Conservation (phyloP, 2,888 invertebrate genomes). For the Diabrotica balteata region DNA sequence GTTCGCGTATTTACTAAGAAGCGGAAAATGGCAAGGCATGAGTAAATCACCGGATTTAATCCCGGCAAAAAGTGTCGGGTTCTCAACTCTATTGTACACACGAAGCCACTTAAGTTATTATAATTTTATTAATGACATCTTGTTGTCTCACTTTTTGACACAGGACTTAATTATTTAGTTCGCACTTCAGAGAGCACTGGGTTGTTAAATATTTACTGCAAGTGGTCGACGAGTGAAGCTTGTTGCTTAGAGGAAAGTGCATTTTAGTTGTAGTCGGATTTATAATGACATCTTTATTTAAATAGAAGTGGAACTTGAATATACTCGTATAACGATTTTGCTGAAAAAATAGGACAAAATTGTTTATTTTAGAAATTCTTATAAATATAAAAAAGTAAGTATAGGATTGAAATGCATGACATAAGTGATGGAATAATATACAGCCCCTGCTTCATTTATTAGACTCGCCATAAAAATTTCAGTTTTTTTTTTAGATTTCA, state of each 20-base stretch:
- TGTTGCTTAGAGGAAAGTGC: background rate
- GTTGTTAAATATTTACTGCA: background rate
- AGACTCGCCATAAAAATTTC: no score
- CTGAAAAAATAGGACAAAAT: no score
- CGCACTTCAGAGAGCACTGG: background rate
- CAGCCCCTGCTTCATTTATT: no score
- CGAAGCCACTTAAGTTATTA: conserved; percentile 36
- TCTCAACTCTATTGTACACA: conserved; percentile 30
- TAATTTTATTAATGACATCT: conserved; percentile 38
- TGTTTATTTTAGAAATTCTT: no score
- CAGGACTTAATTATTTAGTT: conserved; percentile 32
- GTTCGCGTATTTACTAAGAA: conserved; percentile 17
- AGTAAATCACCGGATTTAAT: conserved; percentile 20
- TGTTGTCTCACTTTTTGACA: conserved; percentile 24
- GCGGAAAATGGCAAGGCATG: conserved; percentile 15
- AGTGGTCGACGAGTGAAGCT: background rate
- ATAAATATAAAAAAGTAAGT: no score
- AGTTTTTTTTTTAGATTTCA: no score
- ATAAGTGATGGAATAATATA: no score
- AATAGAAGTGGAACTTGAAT: no score
- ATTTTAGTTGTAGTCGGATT: background rate
- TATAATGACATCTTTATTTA: background rate
- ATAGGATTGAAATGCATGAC: no score
- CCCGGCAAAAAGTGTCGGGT: conserved; percentile 12
- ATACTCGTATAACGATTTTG: no score